Evolutionary conservation across 2,113 vertebrate genomes (phyloP).

Genomic region (Lepus americanus): DNA sequence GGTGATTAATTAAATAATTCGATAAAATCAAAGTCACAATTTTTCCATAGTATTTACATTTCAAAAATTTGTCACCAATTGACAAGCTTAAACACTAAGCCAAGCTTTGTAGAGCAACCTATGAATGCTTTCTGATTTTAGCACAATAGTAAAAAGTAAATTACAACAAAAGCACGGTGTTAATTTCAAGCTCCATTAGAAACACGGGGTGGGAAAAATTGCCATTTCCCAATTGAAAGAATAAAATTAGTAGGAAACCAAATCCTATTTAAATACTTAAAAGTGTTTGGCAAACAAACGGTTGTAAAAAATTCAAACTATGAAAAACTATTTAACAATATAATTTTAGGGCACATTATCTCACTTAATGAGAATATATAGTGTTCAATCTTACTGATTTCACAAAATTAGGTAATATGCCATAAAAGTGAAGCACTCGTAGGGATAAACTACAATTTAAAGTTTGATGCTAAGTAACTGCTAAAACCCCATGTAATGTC

Average conservation of each 20-base stretch:
- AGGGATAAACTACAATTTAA: conserved; percentile 50
- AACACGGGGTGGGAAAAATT: conserved; percentile 62
- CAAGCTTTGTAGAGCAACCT: conserved; percentile 35
- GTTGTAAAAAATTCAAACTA: conserved; percentile 43
- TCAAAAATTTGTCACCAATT: neutral
- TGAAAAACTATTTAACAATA: conserved; percentile 68
- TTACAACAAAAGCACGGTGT: conserved; percentile 64
- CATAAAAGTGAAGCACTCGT: conserved; percentile 73
- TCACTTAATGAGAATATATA: conserved; percentile 78
- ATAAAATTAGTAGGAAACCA: conserved; percentile 69
- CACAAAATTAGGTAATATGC: conserved; percentile 76
- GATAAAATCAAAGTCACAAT: neutral
- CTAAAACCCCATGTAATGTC: neutral
- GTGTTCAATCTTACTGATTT: conserved; percentile 67
- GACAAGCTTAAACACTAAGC: conserved; percentile 59
- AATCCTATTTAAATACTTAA: conserved; percentile 70
- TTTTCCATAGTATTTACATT: neutral
- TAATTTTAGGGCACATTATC: conserved; percentile 81
- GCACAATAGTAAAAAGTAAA: conserved; percentile 71
- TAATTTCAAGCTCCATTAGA: conserved; percentile 84
- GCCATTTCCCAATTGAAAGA: conserved; percentile 71
- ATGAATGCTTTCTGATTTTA: conserved; percentile 60
- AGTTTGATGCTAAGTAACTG: conserved; percentile 35
- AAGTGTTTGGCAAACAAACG: conserved; percentile 50
- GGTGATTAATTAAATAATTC: conserved; percentile 33